Percentiles rank a stretch among this genome's conserved stretches.
phyloP scores from a whole-genome alignment of 2,797 vertebrate genomes.

The Poecile montanus region DNA sequence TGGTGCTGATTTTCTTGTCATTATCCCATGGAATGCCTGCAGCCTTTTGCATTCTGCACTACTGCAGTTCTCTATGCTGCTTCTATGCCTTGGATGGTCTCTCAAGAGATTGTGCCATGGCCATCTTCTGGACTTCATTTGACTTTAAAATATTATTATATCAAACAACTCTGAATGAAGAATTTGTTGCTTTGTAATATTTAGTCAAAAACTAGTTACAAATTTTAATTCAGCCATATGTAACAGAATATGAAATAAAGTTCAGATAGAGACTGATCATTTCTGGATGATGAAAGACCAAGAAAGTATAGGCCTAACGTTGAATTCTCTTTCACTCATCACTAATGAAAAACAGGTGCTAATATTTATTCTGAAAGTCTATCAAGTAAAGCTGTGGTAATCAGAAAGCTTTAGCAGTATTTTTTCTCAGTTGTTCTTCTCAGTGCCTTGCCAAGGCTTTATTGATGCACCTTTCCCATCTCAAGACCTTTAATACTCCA shows the following conservation, averaged over 20 bases:
- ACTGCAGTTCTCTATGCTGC: not conserved
- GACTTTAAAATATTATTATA: not conserved
- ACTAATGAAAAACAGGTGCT: conserved; percentile 21
- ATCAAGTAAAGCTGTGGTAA: conserved; percentile 22
- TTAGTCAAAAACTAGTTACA: conserved; percentile 17
- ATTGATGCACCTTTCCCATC: conserved; percentile 11
- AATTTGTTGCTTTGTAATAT: not conserved
- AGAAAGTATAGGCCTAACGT: not conserved
- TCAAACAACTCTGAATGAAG: conserved; percentile 16
- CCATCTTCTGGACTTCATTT: not conserved
- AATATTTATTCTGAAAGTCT: not conserved
- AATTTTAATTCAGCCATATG: not conserved
- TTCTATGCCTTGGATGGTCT: not conserved
- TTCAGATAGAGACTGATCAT: conserved; percentile 3
- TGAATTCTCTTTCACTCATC: conserved; percentile 24
- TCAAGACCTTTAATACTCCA: not conserved
- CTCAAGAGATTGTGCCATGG: conserved; percentile 27
- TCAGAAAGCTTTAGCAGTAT: not conserved
- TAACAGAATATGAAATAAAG: conserved; percentile 16
- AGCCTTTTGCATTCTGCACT: not conserved
- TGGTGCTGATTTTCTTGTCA: conserved; percentile 66
- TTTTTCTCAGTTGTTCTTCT: not conserved
- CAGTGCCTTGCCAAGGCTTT: not conserved
- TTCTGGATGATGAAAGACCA: conserved; percentile 32
- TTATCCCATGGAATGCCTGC: conserved; percentile 4